These are phyloP conservation scores for Erythrocebus patas DNA, from an alignment of 2,113 vertebrate species.

Conservation along the genomic window DNA sequence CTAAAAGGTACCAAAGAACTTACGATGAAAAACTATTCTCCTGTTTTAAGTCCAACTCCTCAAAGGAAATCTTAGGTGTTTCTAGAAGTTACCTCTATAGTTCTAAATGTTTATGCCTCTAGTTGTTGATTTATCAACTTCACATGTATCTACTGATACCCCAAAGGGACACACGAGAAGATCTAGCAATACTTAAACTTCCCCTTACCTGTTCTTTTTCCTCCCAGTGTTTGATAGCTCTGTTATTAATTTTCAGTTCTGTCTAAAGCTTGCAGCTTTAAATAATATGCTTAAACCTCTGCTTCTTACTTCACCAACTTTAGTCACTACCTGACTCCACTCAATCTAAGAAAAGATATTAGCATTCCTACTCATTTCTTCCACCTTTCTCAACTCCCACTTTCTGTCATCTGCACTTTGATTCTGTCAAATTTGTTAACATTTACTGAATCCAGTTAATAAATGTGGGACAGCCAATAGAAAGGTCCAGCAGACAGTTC, in stretches of 20 bases:
- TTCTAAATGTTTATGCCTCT: neutral
- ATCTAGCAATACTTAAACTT: conserved; percentile 9
- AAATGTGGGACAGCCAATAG: neutral
- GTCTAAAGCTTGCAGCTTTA: neutral
- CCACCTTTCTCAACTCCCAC: neutral
- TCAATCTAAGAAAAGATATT: neutral
- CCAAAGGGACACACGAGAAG: neutral
- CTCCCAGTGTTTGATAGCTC: neutral
- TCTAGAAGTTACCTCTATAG: neutral
- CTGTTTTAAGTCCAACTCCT: neutral
- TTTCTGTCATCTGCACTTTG: neutral
- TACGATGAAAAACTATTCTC: neutral
- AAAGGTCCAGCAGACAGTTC: neutral
- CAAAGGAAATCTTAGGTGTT: conserved; percentile 9
- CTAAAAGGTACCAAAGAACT: neutral
- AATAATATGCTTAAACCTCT: neutral
- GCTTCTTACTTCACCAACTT: neutral
- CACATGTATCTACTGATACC: neutral
- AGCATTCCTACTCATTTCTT: neutral
- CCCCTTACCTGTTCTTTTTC: neutral
- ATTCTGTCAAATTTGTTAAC: neutral
- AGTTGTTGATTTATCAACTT: neutral
- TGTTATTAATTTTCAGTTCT: neutral
- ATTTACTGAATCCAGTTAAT: neutral
- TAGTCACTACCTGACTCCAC: neutral